phyloP scores from a whole-genome alignment of 2,888 invertebrate species.

The Holacanthella duospinosa region DNA sequence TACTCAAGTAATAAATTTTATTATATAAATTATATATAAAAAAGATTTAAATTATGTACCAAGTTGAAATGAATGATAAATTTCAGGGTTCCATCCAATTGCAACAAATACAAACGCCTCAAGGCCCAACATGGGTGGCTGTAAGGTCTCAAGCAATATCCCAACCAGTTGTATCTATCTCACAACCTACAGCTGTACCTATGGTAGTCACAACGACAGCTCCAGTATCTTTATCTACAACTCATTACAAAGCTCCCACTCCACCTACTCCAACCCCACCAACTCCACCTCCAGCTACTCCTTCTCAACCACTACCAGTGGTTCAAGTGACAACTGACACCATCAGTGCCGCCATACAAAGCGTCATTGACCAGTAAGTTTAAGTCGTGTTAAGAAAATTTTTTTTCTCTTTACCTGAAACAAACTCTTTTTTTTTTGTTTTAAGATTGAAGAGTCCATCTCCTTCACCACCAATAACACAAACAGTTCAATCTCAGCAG shows the following conservation, averaged over 20 bases:
- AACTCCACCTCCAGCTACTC: background rate
- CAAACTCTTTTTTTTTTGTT: too few relatives aligned
- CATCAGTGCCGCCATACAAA: background rate
- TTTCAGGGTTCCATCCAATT: conserved; percentile 40
- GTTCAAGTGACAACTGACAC: background rate
- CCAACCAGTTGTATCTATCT: conserved; percentile 4
- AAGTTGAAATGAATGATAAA: background rate
- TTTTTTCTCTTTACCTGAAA: too few relatives aligned
- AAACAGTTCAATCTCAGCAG: conserved; percentile 8
- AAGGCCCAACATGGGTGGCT: conserved; percentile 45
- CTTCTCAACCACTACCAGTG: background rate
- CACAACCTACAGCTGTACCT: background rate
- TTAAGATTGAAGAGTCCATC: background rate
- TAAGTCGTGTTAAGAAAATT: too few relatives aligned
- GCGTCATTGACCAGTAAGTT: conserved; percentile 2
- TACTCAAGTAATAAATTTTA: background rate
- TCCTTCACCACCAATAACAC: background rate
- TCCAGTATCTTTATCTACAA: background rate
- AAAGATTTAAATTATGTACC: too few relatives aligned
- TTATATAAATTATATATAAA: too few relatives aligned
- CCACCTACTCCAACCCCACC: background rate
- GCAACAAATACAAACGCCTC: conserved; percentile 46
- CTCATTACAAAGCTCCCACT: background rate
- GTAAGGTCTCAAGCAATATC: conserved; percentile 36
- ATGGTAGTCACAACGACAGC: background rate